phyloP scores from a whole-genome alignment of 2,888 invertebrate genomes.

The Gibbula magus region DNA sequence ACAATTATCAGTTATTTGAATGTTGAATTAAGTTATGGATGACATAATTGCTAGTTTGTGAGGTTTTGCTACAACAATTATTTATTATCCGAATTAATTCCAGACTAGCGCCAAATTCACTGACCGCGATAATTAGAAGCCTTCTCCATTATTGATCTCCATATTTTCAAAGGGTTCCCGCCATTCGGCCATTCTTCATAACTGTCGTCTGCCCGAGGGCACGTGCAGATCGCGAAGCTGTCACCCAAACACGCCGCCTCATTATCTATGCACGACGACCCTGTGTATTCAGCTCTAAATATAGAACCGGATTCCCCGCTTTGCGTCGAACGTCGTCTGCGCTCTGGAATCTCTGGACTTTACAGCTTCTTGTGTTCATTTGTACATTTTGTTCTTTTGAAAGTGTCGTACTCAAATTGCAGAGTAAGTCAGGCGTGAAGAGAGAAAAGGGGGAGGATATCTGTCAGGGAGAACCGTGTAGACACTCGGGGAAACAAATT shows the following conservation, averaged over 20 bases:
- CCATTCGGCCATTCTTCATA: background rate
- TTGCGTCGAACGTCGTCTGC: too few species aligned
- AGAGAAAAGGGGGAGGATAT: too few species aligned
- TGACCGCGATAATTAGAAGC: slow-evolving; percentile 8
- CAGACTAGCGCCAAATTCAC: background rate
- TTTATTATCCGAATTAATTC: slow-evolving; percentile 10
- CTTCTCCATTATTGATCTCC: background rate
- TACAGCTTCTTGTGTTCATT: too few species aligned
- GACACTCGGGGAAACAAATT: slow-evolving; percentile 10
- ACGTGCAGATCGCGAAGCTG: background rate
- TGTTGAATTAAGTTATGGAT: too few species aligned
- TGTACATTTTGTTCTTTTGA: too few species aligned
- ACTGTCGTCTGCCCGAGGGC: background rate
- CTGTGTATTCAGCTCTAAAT: background rate
- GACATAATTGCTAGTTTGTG: too few species aligned
- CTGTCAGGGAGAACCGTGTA: background rate
- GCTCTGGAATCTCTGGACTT: too few species aligned
- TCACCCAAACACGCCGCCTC: slow-evolving; percentile 15
- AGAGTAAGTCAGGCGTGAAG: too few species aligned
- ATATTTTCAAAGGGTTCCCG: background rate
- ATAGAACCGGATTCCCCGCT: too few species aligned
- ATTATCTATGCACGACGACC: slow-evolving; percentile 8
- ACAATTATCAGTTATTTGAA: too few species aligned
- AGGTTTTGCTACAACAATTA: too few species aligned
- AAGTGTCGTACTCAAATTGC: too few species aligned